Evolutionary conservation across 2,113 vertebrate genomes (phyloP).

Genomic region (Mastomys coucha): DNA sequence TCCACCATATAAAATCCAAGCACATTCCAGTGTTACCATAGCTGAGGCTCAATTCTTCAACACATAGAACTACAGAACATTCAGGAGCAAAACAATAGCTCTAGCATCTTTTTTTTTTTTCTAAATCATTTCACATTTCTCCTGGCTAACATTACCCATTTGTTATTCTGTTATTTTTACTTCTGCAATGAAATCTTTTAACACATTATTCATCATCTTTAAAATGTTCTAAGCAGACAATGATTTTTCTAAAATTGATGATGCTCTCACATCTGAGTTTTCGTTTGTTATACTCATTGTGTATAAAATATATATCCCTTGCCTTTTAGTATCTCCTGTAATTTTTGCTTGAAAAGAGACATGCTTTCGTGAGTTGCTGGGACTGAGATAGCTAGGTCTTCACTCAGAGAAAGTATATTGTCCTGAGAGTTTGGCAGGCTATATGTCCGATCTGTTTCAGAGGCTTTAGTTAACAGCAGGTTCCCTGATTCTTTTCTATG

Average conservation of each 20-base stretch:
- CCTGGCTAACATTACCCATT: background rate
- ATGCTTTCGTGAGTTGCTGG: background rate
- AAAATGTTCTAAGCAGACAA: background rate
- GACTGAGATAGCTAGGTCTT: background rate
- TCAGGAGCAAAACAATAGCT: background rate
- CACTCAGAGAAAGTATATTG: background rate
- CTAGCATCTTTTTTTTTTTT: background rate
- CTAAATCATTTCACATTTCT: background rate
- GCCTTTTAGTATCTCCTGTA: background rate
- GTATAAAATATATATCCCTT: too few species aligned
- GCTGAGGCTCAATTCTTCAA: too few species aligned
- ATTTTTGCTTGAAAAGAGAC: background rate
- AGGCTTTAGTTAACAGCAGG: background rate
- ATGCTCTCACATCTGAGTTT: background rate
- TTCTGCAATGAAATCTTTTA: background rate
- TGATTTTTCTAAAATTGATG: background rate
- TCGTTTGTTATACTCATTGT: rapidly evolving
- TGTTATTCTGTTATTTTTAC: background rate
- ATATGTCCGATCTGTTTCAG: background rate
- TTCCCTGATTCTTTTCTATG: background rate
- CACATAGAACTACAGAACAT: background rate
- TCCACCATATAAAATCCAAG: background rate
- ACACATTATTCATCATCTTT: background rate
- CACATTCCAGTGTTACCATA: too few species aligned
- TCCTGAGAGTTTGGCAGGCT: background rate